Base-by-base conservation (phyloP, 1,140 invertebrate species). In the Probaryconus sp. region DNA sequence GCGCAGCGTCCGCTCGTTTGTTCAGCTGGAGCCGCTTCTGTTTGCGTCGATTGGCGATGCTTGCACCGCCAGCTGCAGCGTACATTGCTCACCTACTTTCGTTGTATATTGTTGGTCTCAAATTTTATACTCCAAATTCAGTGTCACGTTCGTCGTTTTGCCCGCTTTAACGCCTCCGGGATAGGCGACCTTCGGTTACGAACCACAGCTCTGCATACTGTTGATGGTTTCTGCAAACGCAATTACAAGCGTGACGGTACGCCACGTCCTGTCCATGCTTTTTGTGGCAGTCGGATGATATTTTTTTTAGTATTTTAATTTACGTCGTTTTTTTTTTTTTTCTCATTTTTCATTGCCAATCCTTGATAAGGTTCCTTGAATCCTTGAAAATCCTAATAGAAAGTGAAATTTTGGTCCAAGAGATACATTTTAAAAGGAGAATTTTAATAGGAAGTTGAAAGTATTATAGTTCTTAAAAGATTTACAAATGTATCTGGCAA, bases 1-100 rank as follows among this genome's bases (percentile, higher is more conserved):
- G 28, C 6, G 55, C 30, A 33, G 73, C 70, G 43, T 65, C 75
- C 35, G 71, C 75, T 37, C 80, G 78, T 40, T 82, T 83, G 51
- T 79, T 82, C 16, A 80, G 65, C 64, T 85, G 85, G 31, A 85
- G 73, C 18, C 81, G 77, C 56, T 85, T 86, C 63, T 86, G 85
- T 43, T 86, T 85, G 50, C 85, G 82, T 58, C 85, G 75, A 24
- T 79, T 86, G 48, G 85, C 85, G 53, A 85, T 85, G 70, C 83
- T 85, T 10, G 85, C 84, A 65, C 84, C 85, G 71, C 85, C 85
- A 33, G 85, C 85, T 50, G 85, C 85, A 16, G 85, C 85, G 58
- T 86, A 86, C 85, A 86, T 86, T 75, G 71, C 77, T 80, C 45
- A 51, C 16, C 31, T 45, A 24, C 40, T n/a, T 16, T 33, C 24